Base-by-base conservation (phyloP, 1,140 invertebrate species). In the Brachionus rubens region DNA sequence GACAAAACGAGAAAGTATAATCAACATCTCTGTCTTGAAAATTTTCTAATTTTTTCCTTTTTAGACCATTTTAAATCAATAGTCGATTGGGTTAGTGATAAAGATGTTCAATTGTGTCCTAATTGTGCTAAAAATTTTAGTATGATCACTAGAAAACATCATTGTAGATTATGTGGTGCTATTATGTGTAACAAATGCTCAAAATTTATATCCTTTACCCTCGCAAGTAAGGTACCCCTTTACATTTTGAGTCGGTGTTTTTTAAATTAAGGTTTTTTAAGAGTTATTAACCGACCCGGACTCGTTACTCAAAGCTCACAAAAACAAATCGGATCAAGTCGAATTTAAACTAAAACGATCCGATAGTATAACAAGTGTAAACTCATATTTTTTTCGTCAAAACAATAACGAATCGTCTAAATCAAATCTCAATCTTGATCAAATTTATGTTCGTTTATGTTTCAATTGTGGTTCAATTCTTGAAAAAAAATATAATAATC, bases 121-220 rank as follows among this genome's bases (percentile, higher is more conserved):
- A 90, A 89, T 78, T 99, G 96, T 87, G 91, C 91, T 3, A 90
- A 89, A 82, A 88, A 88, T 54, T 99, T 99, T 82, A 90, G 91
- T 79, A 81, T 98, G 36, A 89, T 92, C 0, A 87, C 92, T 70
- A 86, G 95, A 76, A 91, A 95, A 83, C 96, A 98, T 86, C 96
- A 99, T 84, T 99, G 96, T 82, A 86, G 96, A 78, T 86, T 98
- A 4, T 98, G 96, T 87, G 96, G 96, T 0, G 91, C 91, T 65
- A 91, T 99, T 75, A 91, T 98, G 87, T 99, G 96, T 83, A 88
- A 94, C 82, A 89, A 91, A 78, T 99, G 96, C 83, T 97, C 94
- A 14, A 85, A 90, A 77, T 96, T 96, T 85, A 85, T 98, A 77
- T 88, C 91, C 41, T 87, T 93, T 80, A 86, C 88, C 65, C 89